Evolutionary conservation across 2,797 vertebrate genomes (phyloP), one percentile per base, ranked within the genome.

Genomic region (Urophycis tenuis): DNA sequence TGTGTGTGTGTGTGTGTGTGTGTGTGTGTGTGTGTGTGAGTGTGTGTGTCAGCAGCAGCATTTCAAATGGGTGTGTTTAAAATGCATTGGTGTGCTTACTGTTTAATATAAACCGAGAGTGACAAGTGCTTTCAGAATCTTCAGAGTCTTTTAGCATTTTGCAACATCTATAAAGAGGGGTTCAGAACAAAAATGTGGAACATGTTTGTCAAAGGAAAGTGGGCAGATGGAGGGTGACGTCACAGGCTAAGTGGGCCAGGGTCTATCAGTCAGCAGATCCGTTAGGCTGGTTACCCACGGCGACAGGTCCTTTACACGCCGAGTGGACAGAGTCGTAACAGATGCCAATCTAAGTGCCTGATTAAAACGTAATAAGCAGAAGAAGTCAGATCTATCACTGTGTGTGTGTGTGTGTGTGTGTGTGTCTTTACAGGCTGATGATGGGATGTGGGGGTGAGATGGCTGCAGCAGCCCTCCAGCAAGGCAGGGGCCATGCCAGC

Each of bases 341-440:
- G 92, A 93, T 93, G 92, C 92, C 90, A 85, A 72, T 85, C 89
- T 92, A 94, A 94, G 92, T 93, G 92, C 92, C 89, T 92, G 91
- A 93, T 94, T 91, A 93, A 93, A 94, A 92, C 87, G 93, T 94
- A 92, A 93, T 93, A 86, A 89, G 90, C 87, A 89, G 89, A 90
- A 87, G 78, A 84, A 88, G 81, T 82, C 64, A 25, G 81, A 85
- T 81, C 82, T 72, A 29, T 83, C 73, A 79, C 14, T 72, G 30
- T 76, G 34, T 29, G 36, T n/a, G 22, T 25, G 79, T 82, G 78
- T 71, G 34, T n/a, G n/a, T n/a, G 75, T 74, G 78, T 83, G 80
- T 80, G 82, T 83, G 41, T 77, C 32, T 76, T 81, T 77, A 71
- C 69, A 70, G 85, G 34, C 22, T 60, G 81, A 80, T 36, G 81